Evolutionary conservation across 2,797 vertebrate species (phyloP), one percentile per base, ranked within the genome.

Genomic region (Synaphobranchus kaupii): DNA sequence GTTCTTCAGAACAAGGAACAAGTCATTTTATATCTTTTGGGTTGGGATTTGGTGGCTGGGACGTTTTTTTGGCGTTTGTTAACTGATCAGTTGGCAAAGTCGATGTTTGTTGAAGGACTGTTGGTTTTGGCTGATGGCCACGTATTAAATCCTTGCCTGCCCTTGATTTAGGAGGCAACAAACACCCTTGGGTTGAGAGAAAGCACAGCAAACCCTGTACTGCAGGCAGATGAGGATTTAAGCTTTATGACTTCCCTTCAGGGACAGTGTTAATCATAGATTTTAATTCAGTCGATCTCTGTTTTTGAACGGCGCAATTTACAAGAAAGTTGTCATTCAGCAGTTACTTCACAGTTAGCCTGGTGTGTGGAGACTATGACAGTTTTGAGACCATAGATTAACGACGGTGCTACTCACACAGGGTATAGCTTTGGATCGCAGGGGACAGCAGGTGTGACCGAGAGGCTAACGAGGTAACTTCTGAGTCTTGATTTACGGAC

Each of bases 1-100:
- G 58, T 82, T 80, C 76, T 76, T 78, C 56, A 44, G 54, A 86
- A 44, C 47, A 68, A 50, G 17, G 58, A 86, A 39, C 8, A 52
- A 52, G 22, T 28, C 5, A 58, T 60, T 60, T 82, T 15, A 25
- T 39, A 48, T 50, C n/a, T 17, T 56, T 15, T 28, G 15, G 28
- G 20, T 25, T 9, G 47, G n/a, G 4, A 31, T 17, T 22, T 39
- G 3, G 31, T 44, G 73, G 34, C 28, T 13, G 73, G 73, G 39
- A 78, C 12, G 1, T 54, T 34, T n/a, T 17, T 54, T 34, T n/a
- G 50, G 28, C n/a, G 10, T 56, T 56, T 56, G 81, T 52, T 31
- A 28, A 20, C 8, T 12, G 25, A 54, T 28, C 48, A 34, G 44
- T 20, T 83, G 47, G 56, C 25, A 4, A 7, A 56, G 81, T 15